phyloP scores from a whole-genome alignment of 1,140 invertebrate genomes.

The Drosophila lowei region DNA sequence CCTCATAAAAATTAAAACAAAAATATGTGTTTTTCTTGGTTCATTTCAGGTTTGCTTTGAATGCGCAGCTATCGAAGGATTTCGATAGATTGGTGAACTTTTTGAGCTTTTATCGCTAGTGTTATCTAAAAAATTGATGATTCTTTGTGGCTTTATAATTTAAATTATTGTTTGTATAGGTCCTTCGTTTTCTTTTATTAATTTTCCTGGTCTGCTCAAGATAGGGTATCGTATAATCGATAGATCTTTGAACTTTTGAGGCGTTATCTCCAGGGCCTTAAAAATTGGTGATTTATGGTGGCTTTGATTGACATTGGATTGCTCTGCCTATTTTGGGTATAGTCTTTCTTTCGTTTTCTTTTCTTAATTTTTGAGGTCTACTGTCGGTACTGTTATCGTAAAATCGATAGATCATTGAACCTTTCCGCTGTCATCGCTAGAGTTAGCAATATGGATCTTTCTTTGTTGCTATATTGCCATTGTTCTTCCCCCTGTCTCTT shows the following conservation, averaged over 20 bases:
- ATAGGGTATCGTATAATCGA: slow-evolving; percentile 16
- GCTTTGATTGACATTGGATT: not conserved
- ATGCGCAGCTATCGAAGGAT: not conserved
- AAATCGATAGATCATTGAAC: too few species aligned
- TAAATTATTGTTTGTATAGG: too few species aligned
- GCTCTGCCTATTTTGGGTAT: too few species aligned
- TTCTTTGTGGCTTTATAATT: slow-evolving; percentile 6
- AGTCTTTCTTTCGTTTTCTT: too few species aligned
- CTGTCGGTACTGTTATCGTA: too few species aligned
- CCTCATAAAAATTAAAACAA: slow-evolving; percentile 63
- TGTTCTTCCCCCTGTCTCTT: too few species aligned
- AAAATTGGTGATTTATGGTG: not conserved
- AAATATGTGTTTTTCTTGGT: not conserved
- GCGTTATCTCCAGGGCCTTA: slow-evolving; percentile 28
- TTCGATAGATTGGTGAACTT: slow-evolving; percentile 46
- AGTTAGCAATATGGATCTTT: not conserved
- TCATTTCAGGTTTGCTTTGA: not conserved
- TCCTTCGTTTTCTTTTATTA: too few species aligned
- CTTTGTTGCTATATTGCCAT: not conserved
- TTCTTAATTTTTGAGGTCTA: too few species aligned
- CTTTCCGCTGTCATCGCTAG: too few species aligned
- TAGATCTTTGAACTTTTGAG: slow-evolving; percentile 37
- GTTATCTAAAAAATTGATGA: not conserved
- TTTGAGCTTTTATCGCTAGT: slow-evolving; percentile 27
- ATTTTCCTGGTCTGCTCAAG: not conserved